Base-by-base conservation (phyloP, 2,113 vertebrate species). In the Chauna torquata region DNA sequence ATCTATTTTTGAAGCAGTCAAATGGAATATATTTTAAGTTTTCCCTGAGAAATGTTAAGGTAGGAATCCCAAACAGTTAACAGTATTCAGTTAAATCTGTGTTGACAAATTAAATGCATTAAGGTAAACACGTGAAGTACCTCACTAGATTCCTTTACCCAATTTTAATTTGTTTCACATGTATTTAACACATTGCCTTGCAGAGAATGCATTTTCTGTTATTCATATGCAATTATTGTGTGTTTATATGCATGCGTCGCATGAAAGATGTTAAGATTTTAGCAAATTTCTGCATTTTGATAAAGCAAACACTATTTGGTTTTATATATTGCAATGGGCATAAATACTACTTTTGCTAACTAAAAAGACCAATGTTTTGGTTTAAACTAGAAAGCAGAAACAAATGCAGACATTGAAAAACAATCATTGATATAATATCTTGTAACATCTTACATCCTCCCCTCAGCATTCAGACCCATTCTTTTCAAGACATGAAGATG, bases 201-300 rank as follows among this genome's bases (percentile, higher is more conserved):
- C 0, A 2, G 40, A 57, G 23, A 83, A 88, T 47, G 3, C 1
- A 23, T 65, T 72, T 82, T 90, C 79, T 0, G 0, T 45, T 59
- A 75, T 47, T 75, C 71, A 13, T 3, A n/a, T 44, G 19, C 12
- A 66, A 27, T 32, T 78, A 62, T 16, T 92, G 3, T 78, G 16
- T 30, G 6, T 30, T 86, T 89, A 30, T 71, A 86, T 38, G 14
- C 7, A 66, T 17, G 25, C 11, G 61, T 45, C 3, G 30, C 28
- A 85, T 25, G 22, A 84, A 77, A 88, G 10, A 54, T 25, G 0
- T 8, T 71, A 61, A 30, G 13, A 62, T 90, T 65, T 86, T 45
- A 88, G 27, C 7, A 77, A 65, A 65, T 61, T 50, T 47, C n/a
- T 57, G 16, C 11, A 52, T 72, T 69, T 68, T 61, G 4, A 49